These are phyloP conservation scores for Mustela nigripes DNA, from an alignment of 2,113 vertebrate genomes.

Conservation along the genomic window DNA sequence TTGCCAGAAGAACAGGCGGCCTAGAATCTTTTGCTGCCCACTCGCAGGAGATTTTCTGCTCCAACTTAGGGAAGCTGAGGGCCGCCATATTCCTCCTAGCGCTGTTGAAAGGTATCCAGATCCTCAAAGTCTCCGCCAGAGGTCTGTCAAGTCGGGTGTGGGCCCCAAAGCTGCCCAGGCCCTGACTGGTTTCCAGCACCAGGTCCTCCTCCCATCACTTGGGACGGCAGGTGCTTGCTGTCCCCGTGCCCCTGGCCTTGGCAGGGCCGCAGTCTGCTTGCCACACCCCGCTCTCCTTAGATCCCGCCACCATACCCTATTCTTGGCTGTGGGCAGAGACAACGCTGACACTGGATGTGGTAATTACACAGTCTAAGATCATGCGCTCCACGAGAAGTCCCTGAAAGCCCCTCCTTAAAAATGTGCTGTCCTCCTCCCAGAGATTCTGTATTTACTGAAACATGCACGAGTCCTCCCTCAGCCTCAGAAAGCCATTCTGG, in stretches of 20 bases:
- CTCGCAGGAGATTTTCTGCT: neutral
- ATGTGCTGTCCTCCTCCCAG: neutral
- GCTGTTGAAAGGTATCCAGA: neutral
- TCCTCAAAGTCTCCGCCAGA: constrained; percentile 1
- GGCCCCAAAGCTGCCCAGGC: neutral
- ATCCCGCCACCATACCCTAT: neutral
- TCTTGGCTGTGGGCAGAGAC: neutral
- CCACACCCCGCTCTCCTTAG: accelerated
- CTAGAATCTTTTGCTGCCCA: constrained; percentile 31
- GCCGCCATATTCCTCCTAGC: neutral
- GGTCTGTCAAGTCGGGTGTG: neutral
- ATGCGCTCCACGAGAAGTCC: neutral
- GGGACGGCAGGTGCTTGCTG: neutral
- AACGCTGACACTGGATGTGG: neutral
- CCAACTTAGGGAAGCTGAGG: neutral
- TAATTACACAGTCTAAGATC: neutral
- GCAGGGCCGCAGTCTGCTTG: neutral
- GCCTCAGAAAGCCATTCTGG: neutral
- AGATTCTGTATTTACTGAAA: neutral
- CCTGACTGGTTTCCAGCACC: neutral
- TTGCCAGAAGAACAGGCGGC: constrained; percentile 74
- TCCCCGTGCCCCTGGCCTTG: neutral
- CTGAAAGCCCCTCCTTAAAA: neutral
- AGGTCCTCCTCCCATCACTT: neutral
- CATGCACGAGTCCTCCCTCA: neutral